phyloP scores from a whole-genome alignment of 2,888 invertebrate genomes.

The Cerceris ruficornis region DNA sequence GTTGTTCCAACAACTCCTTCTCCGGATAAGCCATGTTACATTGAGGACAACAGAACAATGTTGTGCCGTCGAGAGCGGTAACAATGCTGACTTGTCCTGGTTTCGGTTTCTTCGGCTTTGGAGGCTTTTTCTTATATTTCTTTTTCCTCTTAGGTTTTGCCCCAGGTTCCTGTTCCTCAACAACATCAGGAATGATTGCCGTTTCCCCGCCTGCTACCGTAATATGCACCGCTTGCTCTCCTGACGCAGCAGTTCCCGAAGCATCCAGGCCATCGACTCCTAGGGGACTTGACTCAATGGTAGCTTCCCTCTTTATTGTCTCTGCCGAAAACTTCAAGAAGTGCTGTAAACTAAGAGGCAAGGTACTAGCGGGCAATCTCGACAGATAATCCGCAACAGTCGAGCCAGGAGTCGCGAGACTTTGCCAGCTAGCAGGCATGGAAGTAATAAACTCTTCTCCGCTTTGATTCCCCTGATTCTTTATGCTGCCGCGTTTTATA shows the following conservation, averaged over 20 bases:
- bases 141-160: constrained; percentile 87
- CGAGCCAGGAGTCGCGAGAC: constrained; percentile 81
- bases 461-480: constrained; percentile 79
- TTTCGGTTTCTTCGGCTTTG: constrained; percentile 90
- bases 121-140: constrained; percentile 91
- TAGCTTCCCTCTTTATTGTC: constrained; percentile 83
- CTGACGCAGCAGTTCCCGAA: constrained; percentile 73
- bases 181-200: constrained; percentile 82
- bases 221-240: constrained; percentile 83
- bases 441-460: constrained; percentile 81
- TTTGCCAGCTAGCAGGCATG: constrained; percentile 83
- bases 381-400: constrained; percentile 83
- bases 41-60: constrained; percentile 90
- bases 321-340: constrained; percentile 86
- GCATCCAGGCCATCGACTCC: constrained; percentile 80
- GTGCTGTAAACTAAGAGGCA: constrained; percentile 85
- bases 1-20: constrained; percentile 90
- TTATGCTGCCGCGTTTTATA: constrained; percentile 81
- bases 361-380: constrained; percentile 82
- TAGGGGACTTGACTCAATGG: constrained; percentile 81
- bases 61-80: constrained; percentile 88
- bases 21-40: constrained; percentile 92
- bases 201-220: constrained; percentile 82
- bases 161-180: constrained; percentile 76
- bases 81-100: constrained; percentile 91